phyloP scores from a whole-genome alignment of 2,888 invertebrate genomes.

The Leucophenga maculata region DNA sequence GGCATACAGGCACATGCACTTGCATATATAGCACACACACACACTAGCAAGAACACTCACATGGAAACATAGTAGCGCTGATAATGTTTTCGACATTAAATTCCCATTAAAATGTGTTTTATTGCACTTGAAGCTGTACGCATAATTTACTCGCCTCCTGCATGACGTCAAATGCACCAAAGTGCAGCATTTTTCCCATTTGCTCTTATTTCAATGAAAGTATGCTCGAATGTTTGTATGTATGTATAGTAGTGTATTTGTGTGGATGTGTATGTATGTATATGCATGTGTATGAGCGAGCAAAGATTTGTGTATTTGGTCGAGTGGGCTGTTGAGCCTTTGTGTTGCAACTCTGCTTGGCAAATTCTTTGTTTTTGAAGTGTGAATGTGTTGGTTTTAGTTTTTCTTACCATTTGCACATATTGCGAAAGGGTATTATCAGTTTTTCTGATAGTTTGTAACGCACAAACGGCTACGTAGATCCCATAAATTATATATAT shows the following conservation, averaged over 20 bases:
- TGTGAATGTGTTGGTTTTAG: neutral
- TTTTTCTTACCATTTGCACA: neutral
- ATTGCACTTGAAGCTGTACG: constrained; percentile 57
- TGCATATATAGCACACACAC: constrained; percentile 13
- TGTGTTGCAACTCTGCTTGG: neutral
- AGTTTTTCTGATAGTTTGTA: no score
- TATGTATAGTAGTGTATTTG: no score
- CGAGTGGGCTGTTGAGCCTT: neutral
- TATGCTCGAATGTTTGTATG: neutral
- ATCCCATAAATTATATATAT: no score
- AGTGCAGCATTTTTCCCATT: constrained; percentile 21
- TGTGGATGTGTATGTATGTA: neutral
- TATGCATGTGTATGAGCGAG: neutral
- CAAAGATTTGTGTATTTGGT: no score
- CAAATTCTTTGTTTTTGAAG: no score
- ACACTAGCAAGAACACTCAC: no score
- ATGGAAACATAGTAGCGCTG: constrained; percentile 31
- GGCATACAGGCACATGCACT: constrained; percentile 33
- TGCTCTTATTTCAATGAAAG: neutral
- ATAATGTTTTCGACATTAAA: constrained; percentile 60
- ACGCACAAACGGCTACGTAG: no score
- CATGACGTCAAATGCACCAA: constrained; percentile 44
- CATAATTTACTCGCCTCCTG: constrained; percentile 54
- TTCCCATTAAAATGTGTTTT: constrained; percentile 59
- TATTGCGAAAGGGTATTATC: no score